Percentiles rank a stretch among this genome's conserved stretches.
Evolutionary conservation across 2,113 vertebrate species (phyloP).

Genomic region (Rhadina sibilatrix): DNA sequence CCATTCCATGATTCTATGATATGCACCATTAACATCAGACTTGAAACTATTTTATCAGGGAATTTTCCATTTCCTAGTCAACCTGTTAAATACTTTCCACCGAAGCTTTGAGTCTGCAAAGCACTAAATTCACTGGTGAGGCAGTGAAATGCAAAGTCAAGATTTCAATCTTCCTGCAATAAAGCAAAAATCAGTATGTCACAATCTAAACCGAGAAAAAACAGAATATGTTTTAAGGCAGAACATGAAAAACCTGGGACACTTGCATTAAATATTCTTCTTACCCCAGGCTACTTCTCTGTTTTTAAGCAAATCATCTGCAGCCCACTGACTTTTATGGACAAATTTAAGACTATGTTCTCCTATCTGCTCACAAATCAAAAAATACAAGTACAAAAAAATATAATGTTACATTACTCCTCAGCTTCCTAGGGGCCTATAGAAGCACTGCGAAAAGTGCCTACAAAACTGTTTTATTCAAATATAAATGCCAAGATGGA

Average conservation of each 20-base stretch:
- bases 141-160: not conserved
- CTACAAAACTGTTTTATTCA: not conserved
- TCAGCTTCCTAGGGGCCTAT: not conserved
- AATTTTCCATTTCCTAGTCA: not conserved
- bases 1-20: not conserved
- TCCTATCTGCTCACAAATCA: not conserved
- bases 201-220: not conserved
- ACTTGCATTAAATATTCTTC: not conserved
- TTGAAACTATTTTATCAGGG: not conserved
- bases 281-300: not conserved
- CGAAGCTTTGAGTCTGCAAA: not conserved
- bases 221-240: not conserved
- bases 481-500: not conserved
- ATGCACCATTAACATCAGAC: not conserved
- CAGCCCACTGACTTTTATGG: not conserved
- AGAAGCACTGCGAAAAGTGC: not conserved
- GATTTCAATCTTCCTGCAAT: not conserved
- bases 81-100: not conserved
- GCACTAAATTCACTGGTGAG: not conserved
- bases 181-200: not conserved
- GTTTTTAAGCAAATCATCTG: not conserved
- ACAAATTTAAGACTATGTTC: not conserved
- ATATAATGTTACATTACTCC: not conserved
- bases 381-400: not conserved
- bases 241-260: not conserved